A percentile compares a stretch with the other conserved stretches of the same genome.
phyloP scores from a whole-genome alignment of 1,140 invertebrate genomes.

The Leptestheria dahalacensis region DNA sequence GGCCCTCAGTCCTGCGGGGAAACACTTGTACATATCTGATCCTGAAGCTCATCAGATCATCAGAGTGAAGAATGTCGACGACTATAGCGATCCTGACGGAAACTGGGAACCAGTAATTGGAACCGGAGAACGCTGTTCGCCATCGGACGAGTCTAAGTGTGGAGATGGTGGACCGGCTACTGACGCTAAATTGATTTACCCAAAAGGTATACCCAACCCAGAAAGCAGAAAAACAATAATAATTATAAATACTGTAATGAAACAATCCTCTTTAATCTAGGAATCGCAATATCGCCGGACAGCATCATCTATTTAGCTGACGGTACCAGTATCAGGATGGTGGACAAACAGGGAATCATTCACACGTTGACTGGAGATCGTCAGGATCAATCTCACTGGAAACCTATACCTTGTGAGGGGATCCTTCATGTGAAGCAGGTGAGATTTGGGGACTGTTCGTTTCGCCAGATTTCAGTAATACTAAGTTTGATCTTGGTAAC shows the following conservation, averaged over 20 bases:
- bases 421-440: no score
- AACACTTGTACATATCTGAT: slow-evolving; percentile 89
- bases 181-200: slow-evolving; percentile 80
- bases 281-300: slow-evolving; percentile 73
- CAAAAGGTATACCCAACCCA: slow-evolving; percentile 91
- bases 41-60: slow-evolving; percentile 67
- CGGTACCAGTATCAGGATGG: slow-evolving; percentile 79
- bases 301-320: slow-evolving; percentile 88
- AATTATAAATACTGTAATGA: background rate
- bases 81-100: slow-evolving; percentile 48
- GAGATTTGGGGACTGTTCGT: no score
- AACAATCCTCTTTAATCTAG: slow-evolving; percentile 47
- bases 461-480: no score
- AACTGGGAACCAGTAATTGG: slow-evolving; percentile 85
- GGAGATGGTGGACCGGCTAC: slow-evolving; percentile 83
- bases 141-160: slow-evolving; percentile 73
- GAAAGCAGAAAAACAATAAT: no score
- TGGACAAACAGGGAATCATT: slow-evolving; percentile 80
- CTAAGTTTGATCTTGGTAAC: no score
- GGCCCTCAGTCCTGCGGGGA: slow-evolving; percentile 88
- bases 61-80: slow-evolving; percentile 28
- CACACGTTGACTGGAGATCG: slow-evolving; percentile 71
- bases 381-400: slow-evolving; percentile 75
- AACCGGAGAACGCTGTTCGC: slow-evolving; percentile 88
- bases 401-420: slow-evolving; percentile 88